Evolutionary conservation across 2,113 vertebrate genomes (phyloP).

Genomic region (Gorsachius goisagi): DNA sequence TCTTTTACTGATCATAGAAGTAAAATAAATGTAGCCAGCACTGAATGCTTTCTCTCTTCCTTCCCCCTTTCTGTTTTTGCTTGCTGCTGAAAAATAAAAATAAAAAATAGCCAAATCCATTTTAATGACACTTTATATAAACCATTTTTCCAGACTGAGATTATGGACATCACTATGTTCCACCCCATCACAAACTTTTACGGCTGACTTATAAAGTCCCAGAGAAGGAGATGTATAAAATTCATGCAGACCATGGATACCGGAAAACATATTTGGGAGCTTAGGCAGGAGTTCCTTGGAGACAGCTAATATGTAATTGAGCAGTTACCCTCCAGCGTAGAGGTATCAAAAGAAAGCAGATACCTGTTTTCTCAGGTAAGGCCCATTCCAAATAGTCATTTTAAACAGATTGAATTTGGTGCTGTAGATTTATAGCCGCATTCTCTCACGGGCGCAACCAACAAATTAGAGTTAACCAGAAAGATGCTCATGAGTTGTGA

Average conservation of each 20-base stretch:
- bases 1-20: not conserved
- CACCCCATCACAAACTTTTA: slow-evolving; percentile 61
- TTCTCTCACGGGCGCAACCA: not conserved
- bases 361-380: slow-evolving; percentile 16
- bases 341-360: not conserved
- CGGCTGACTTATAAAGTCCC: slow-evolving; percentile 30
- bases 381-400: not conserved
- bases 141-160: slow-evolving; percentile 53
- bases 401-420: not conserved
- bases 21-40: not conserved
- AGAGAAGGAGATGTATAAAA: slow-evolving; percentile 50
- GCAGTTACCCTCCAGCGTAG: not conserved
- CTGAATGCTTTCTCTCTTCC: not conserved
- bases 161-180: slow-evolving; percentile 29
- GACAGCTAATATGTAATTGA: not conserved
- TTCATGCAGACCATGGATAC: slow-evolving; percentile 1
- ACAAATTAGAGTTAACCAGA: not conserved
- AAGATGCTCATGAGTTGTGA: not conserved
- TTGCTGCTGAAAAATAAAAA: slow-evolving; percentile 26
- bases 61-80: not conserved
- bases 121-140: slow-evolving; percentile 50
- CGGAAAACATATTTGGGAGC: not conserved
- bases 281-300: not conserved
- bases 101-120: slow-evolving; percentile 45
- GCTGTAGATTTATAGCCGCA: not conserved